Base-by-base conservation (phyloP, 2,797 vertebrate genomes). In the Acanthopagrus latus region DNA sequence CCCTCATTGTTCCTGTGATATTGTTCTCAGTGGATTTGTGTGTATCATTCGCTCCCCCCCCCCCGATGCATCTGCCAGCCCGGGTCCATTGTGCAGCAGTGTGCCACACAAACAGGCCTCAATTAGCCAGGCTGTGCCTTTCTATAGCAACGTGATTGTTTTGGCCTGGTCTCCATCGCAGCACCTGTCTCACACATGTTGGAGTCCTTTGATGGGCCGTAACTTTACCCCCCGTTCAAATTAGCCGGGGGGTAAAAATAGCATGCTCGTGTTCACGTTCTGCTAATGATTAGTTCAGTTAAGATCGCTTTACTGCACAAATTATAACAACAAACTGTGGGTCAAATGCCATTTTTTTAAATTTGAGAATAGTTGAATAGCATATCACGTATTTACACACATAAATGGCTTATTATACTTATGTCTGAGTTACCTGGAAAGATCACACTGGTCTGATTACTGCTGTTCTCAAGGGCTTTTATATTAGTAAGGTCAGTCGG, bases 121-220 rank as follows among this genome's bases (percentile, higher is more conserved):
- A 93, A 92, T 93, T 92, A 92, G 90, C 76, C 88, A 83, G 90
- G 75, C 85, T 82, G 87, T 88, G 78, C 84, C 77, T 89, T 89
- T 89, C 86, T 89, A 84, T 88, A 72, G 90, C 88, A 88, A 88
- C 83, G 50, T 87, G 88, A 87, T 87, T 92, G 91, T 94, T 92
- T 88, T 83, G 90, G 88, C 86, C 86, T 78, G 78, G 82, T 91
- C 87, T 87, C 91, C 83, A 85, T 89, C 66, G 73, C 78, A 85
- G 92, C 94, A 95, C 94, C 93, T 95, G 95, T 90, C 90, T 89
- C 77, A 84, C 89, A 93, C 92, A 94, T 88, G 90, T 71, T 79
- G 84, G 76, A 81, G 78, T 78, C 89, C 87, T 92, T 92, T 93
- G 84, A 93, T 86, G 85, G 76, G 71, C 70, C 17, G 85, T 88